Base-by-base conservation (phyloP, 2,797 vertebrate species). In the Molossus molossus region DNA sequence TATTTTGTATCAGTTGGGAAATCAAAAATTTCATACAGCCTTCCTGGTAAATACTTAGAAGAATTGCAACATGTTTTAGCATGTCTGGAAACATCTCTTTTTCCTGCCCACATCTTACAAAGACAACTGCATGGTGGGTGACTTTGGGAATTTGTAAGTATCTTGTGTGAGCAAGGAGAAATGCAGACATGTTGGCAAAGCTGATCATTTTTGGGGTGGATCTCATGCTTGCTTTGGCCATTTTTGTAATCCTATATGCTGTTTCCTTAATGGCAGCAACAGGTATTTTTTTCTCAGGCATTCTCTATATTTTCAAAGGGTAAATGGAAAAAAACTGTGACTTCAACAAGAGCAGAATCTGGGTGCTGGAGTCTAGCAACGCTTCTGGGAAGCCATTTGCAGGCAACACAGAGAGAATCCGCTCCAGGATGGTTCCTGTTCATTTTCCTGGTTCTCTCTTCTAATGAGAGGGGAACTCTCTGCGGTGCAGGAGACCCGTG, bases 201-300 rank as follows among this genome's bases (percentile, higher is more conserved):
- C 84, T 98, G 72, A 80, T 97, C 82, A 84, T 98, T 83, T 85
- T 98, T 10, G 6, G 85, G 86, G 57, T 82, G 62, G 98, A 99
- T 95, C 55, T 98, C 10, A 1, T 94, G 1, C 80, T 99, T 0
- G 98, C 98, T 0, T 93, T 89, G 8, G 93, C 70, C 53, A n/a
- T 98, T 45, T 97, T 82, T 97, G 95, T 72, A 1, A 97, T 77
- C 14, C 25, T 98, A 1, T 98, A 98, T 1, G 67, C 96, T 0
- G 6, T 82, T 17, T 98, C 96, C 27, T 9, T 98, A 62, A 67
- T 81, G 67, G 81, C 72, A 82, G 55, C 27, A 60, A 57, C 62
- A 33, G 64, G 57, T 93, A 25, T 98, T 96, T 98, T 97, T 55
- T 0, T 98, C 70, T 93, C 62, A 29, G 29, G 40, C 60, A 13